A percentile compares a stretch with the other conserved stretches of the same genome.
These are phyloP conservation scores for Acrocephalus scirpaceus DNA, from an alignment of 2,797 vertebrate species.

Conservation along the genomic window DNA sequence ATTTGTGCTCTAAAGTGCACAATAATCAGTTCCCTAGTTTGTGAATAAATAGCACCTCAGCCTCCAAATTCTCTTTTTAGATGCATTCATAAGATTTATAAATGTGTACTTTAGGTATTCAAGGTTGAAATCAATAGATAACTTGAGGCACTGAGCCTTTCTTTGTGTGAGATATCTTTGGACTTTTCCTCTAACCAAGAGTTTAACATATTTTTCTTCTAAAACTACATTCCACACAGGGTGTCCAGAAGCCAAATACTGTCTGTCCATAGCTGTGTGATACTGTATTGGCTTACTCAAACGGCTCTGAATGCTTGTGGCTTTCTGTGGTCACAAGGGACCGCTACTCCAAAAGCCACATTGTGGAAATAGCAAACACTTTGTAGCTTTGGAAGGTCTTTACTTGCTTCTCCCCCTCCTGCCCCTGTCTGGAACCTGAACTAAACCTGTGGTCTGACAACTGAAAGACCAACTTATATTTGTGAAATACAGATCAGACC, in stretches of 20 bases:
- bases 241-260: background rate
- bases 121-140: background rate
- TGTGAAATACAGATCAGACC: background rate
- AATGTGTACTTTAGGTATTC: background rate
- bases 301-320: background rate
- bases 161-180: background rate
- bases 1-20: background rate
- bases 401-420: background rate
- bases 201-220: background rate
- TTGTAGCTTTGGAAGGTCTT: background rate
- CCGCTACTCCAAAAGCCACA: background rate
- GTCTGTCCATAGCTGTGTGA: background rate
- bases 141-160: background rate
- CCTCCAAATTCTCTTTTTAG: background rate
- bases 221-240: background rate
- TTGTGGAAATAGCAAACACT: background rate
- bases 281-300: background rate
- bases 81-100: background rate
- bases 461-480: background rate
- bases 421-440: background rate
- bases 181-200: background rate
- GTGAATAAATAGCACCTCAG: background rate
- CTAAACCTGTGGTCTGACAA: background rate
- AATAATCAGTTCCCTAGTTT: background rate
- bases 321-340: background rate